A percentile compares a stretch with the other conserved stretches of the same genome.
Conservation (phyloP, 2,113 vertebrate genomes). For the Phrynosoma platyrhinos region DNA sequence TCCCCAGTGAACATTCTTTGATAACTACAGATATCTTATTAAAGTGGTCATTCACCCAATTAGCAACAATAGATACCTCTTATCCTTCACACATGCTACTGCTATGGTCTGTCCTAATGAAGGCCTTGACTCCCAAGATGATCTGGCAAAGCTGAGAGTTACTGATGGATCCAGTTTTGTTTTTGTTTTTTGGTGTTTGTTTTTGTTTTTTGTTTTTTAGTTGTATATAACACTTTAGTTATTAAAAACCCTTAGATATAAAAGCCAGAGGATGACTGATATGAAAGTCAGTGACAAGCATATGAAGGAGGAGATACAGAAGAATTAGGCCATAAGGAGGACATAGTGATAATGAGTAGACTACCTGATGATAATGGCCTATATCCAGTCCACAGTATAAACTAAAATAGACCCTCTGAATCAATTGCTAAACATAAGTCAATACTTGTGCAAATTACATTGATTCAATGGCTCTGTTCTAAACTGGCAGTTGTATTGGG, state of each 20-base stretch:
- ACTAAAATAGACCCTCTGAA: too few relatives aligned
- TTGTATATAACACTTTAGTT: too few relatives aligned
- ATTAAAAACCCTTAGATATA: background rate
- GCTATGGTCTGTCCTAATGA: background rate
- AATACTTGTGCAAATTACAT: too few relatives aligned
- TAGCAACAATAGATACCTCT: slow-evolving; percentile 45
- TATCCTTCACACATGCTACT: slow-evolving; percentile 43
- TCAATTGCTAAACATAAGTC: too few relatives aligned
- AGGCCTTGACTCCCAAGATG: background rate
- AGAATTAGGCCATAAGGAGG: background rate
- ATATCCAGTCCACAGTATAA: too few relatives aligned
- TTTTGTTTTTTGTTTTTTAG: too few relatives aligned
- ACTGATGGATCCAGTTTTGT: background rate
- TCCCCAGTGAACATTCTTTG: slow-evolving; percentile 54
- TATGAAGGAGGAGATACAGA: background rate
- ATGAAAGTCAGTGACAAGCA: background rate
- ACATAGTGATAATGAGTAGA: background rate
- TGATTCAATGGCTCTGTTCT: too few relatives aligned
- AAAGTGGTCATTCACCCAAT: slow-evolving; percentile 61
- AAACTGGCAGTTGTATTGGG: too few relatives aligned
- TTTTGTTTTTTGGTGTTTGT: too few relatives aligned
- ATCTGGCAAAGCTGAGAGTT: background rate
- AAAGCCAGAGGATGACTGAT: too few relatives aligned
- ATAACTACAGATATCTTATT: slow-evolving; percentile 46
- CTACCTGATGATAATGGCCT: too few relatives aligned